A percentile compares a stretch with the other conserved stretches of the same genome.
These are phyloP conservation scores for Opisthocomus hoazin DNA, from an alignment of 2,113 vertebrate genomes.

Conservation along the genomic window DNA sequence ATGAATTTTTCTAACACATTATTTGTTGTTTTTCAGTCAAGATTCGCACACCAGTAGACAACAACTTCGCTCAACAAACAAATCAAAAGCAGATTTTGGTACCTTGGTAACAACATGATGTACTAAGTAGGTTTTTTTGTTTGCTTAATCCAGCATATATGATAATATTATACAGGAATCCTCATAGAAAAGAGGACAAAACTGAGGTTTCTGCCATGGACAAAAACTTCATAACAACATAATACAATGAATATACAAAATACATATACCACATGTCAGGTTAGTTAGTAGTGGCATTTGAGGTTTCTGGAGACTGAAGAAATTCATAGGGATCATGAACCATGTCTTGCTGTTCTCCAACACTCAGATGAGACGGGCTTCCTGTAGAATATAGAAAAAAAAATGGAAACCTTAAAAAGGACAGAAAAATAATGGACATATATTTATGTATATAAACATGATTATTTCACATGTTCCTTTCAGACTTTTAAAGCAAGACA, in stretches of 20 bases:
- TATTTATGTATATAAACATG: background rate
- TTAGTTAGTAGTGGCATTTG: constrained; percentile 65
- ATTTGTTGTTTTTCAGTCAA: background rate
- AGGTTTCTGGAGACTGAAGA: constrained; percentile 90
- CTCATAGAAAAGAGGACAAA: constrained; percentile 20
- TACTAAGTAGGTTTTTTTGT: background rate
- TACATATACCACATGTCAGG: background rate
- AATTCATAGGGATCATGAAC: constrained; percentile 94
- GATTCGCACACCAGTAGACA: background rate
- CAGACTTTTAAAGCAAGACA: background rate
- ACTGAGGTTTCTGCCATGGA: constrained; percentile 9
- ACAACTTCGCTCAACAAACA: background rate
- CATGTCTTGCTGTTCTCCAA: constrained; percentile 89
- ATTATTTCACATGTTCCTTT: background rate
- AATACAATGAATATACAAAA: constrained; percentile 27
- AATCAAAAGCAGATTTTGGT: background rate
- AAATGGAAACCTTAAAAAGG: background rate
- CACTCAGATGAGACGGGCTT: constrained; percentile 88
- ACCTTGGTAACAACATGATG: background rate
- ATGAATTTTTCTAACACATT: background rate
- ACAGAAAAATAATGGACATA: background rate
- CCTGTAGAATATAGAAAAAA: constrained; percentile 63
- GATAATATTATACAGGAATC: constrained; percentile 32
- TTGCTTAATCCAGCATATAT: background rate
- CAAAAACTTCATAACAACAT: constrained; percentile 43